Evolutionary conservation across 2,113 vertebrate species (phyloP).

Genomic region (Todiramphus saurophagus): DNA sequence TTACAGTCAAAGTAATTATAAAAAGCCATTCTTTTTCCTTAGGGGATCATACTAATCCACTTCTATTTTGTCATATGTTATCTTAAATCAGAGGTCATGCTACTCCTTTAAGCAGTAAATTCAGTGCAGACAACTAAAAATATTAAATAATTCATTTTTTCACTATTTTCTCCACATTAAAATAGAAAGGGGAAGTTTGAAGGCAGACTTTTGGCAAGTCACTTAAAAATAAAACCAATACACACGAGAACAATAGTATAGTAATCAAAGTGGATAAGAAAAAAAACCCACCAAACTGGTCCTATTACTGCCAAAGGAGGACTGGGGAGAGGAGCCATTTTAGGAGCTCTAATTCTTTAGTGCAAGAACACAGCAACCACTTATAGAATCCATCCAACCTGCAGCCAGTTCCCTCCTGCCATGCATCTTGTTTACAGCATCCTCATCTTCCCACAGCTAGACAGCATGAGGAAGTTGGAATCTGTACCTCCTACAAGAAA

Average conservation of each 20-base stretch:
- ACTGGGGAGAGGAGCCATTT: slow-evolving; percentile 14
- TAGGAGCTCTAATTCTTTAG: neutral
- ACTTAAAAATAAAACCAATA: neutral
- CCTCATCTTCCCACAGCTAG: neutral
- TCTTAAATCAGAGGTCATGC: neutral
- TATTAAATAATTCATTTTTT: neutral
- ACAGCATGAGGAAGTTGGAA: neutral
- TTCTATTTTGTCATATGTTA: neutral
- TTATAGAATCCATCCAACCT: neutral
- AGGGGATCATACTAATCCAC: neutral
- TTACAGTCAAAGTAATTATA: slow-evolving; percentile 5
- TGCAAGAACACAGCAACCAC: neutral
- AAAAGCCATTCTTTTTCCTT: neutral
- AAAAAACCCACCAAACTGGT: neutral
- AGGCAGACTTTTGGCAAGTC: neutral
- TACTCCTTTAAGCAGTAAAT: neutral
- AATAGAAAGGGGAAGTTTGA: neutral
- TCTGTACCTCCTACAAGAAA: neutral
- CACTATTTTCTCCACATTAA: neutral
- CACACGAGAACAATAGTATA: neutral
- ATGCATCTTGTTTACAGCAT: neutral
- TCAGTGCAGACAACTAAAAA: neutral
- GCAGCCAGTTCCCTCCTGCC: neutral
- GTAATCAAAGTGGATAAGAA: neutral
- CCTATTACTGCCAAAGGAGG: neutral